These are phyloP conservation scores for Irena cyanogastra DNA, from an alignment of 2,113 vertebrate genomes.

Conservation along the genomic window DNA sequence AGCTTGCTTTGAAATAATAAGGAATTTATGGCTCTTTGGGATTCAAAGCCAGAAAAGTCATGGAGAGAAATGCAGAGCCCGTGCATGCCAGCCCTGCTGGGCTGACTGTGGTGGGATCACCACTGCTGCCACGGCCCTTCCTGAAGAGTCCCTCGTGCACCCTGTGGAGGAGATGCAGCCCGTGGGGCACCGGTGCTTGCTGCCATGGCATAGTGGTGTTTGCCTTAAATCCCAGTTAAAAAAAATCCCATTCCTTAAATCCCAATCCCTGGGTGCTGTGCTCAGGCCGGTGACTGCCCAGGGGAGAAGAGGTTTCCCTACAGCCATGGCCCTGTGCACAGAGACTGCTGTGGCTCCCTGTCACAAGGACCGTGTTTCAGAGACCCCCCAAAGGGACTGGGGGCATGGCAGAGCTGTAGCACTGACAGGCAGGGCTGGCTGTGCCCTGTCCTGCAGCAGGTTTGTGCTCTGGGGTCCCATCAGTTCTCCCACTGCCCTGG, in stretches of 20 bases:
- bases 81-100: accelerated
- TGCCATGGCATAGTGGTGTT: not conserved
- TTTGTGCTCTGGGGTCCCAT: not conserved
- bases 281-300: not conserved
- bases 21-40: not conserved
- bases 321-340: accelerated
- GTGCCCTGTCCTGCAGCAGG: accelerated
- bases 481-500: not conserved
- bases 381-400: not conserved
- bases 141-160: accelerated
- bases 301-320: not conserved
- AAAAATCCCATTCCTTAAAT: no score
- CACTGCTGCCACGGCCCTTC: accelerated
- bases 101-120: not conserved
- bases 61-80: not conserved
- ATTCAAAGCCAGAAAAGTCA: not conserved
- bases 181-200: accelerated
- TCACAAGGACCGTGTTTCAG: accelerated
- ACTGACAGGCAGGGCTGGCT: not conserved
- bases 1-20: not conserved
- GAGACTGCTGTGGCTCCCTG: not conserved
- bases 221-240: not conserved
- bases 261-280: not conserved
- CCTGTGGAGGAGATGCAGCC: not conserved
- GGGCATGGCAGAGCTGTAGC: not conserved